phyloP scores from a whole-genome alignment of 2,797 vertebrate genomes.

The Pangasius djambal region DNA sequence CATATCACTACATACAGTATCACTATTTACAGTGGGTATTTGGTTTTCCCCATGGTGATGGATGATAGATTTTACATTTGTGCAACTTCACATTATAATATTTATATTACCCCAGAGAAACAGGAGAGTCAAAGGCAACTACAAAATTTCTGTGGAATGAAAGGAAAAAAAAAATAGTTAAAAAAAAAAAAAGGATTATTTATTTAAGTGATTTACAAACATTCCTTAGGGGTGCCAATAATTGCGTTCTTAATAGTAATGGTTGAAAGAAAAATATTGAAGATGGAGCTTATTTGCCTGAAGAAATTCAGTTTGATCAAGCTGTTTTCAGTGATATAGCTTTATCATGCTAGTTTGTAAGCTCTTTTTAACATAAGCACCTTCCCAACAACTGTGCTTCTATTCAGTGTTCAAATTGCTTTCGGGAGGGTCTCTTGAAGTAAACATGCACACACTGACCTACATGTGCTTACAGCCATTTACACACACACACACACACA shows the following conservation, averaged over 20 bases:
- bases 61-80: background rate
- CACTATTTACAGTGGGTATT: background rate
- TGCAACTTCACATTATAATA: background rate
- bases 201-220: background rate
- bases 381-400: background rate
- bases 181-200: background rate
- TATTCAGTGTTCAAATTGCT: slow-evolving; percentile 13
- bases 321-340: background rate
- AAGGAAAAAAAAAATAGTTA: background rate
- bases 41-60: background rate
- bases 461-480: background rate
- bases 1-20: no score
- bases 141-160: background rate
- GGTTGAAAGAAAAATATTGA: background rate
- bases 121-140: background rate
- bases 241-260: background rate
- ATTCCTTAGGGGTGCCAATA: background rate
- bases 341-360: background rate
- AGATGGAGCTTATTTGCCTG: background rate
- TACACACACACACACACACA: background rate
- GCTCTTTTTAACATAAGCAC: slow-evolving; percentile 2
- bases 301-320: background rate
- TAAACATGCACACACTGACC: slow-evolving; percentile 9
- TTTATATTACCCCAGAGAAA: background rate
- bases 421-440: slow-evolving; percentile 9